phyloP scores from a whole-genome alignment of 2,888 invertebrate species.

The Chloroclystis v-ata region DNA sequence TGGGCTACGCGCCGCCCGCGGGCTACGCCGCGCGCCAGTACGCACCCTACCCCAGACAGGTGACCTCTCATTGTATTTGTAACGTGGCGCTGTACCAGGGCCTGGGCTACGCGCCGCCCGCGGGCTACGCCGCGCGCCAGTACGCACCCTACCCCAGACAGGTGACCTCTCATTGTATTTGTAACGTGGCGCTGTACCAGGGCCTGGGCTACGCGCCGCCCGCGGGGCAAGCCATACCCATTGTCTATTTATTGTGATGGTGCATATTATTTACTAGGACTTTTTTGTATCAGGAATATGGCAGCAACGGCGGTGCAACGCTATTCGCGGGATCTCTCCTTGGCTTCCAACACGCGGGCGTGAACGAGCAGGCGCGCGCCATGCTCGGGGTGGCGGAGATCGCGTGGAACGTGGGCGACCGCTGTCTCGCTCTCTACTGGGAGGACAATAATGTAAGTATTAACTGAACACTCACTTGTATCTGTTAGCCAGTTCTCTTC shows the following conservation, averaged over 20 bases:
- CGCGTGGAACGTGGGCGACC: conserved; percentile 88
- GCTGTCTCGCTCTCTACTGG: conserved; percentile 94
- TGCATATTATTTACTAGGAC: no score
- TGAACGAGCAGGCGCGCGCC: conserved; percentile 73
- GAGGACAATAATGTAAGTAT: conserved; percentile 89
- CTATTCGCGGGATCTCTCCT: conserved; percentile 55
- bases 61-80: not conserved
- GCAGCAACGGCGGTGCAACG: conserved; percentile 33
- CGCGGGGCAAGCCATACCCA: conserved; percentile 33
- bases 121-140: conserved; percentile 39
- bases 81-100: conserved; percentile 41
- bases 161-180: conserved; percentile 2
- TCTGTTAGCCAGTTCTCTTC: no score
- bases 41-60: conserved; percentile 30
- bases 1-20: conserved; percentile 40
- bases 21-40: conserved; percentile 44
- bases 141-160: conserved; percentile 36
- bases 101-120: conserved; percentile 40
- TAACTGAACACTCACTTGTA: not conserved
- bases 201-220: conserved; percentile 43
- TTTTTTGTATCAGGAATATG: conserved; percentile 40
- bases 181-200: conserved; percentile 39
- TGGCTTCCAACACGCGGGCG: conserved; percentile 73
- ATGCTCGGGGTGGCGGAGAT: conserved; percentile 74
- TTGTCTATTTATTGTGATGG: no score